Evolutionary conservation across 2,113 vertebrate species (phyloP), one percentile per base, ranked within the genome.

Genomic region (Cnemophilus loriae): DNA sequence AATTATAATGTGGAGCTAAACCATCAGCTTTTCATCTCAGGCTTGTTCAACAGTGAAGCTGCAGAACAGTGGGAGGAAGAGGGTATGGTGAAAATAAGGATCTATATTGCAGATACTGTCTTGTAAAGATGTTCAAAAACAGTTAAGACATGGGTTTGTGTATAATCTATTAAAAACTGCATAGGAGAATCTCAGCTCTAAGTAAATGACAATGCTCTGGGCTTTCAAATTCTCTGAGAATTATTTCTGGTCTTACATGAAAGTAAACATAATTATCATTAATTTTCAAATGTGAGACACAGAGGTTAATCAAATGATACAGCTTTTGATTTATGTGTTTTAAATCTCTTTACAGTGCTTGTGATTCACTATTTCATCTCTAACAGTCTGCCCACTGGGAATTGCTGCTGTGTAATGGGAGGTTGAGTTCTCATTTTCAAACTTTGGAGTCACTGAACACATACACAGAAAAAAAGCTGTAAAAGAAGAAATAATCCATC

Each of bases 291-390:
- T 60, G 53, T 71, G 78, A 90, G 59, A 79, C 73, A 86, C 27
- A 49, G 68, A 92, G 70, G 84, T 91, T 95, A 94, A 96, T 91
- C 88, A 91, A 90, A 90, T 53, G 19, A 70, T 53, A 21, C 35
- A 70, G 79, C 75, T 94, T 92, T 95, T 93, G 47, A 89, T 96
- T 93, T 93, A 30, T 37, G 39, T 10, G 35, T 80, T 80, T 84
- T 59, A 64, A 95, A 80, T 79, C 33, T 93, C 56, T 41, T 7
- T 13, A 28, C 35, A 52, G 73, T 37, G 63, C 46, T 71, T 81
- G 49, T 33, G 81, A 59, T 60, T 91, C 91, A 56, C 56, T 84
- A 35, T 80, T 89, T 85, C 32, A 33, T 73, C 50, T 70, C 52
- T 47, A 80, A 61, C 13, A 70, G 21, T 39, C 64, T 77, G 59